Base-by-base conservation (phyloP, 2,888 invertebrate genomes). In the Schizotus pectinicornis region DNA sequence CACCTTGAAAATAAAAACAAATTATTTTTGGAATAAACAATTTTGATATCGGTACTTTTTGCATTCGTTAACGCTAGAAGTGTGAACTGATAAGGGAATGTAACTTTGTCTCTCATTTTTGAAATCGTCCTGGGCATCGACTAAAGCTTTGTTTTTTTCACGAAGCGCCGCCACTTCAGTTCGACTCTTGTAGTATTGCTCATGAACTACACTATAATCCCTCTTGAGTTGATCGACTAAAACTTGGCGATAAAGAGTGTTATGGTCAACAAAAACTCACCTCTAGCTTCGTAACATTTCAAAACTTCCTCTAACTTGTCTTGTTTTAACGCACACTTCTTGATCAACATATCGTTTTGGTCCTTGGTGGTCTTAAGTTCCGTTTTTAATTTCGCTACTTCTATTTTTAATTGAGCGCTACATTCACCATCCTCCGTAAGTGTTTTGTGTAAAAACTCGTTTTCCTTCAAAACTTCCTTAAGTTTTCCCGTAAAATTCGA, bases 241-340 rank as follows among this genome's bases (percentile, higher is more conserved):
- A 74, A 80, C 9, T 30, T 46, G n/a, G n/a, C 5, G 6, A 33
- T 56, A 48, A 55, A 47, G 30, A 45, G 30, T n/a, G 57, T 9
- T 32, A 41, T 43, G 30, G 41, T 11, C 14, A 42, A 35, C 7
- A 34, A 57, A 32, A 9, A 79, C 80, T 82, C 78, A 82, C 88
- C 85, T 79, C 90, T 90, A 70, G 86, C 86, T 69, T 91, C 90
- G 75, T 91, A 92, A 63, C 86, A 80, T 42, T 87, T 86, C 72
- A 90, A 86, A 9, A 91, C 85, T 69, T 91, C 90, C 51, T 89
- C 86, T 51, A 90, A 77, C 69, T 91, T 91, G 47, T 86, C 85
- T 74, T 90, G 90, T 11, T 89, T 88, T 49, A 88, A 77, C 55
- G 87, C 86, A 0, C 87, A 85, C 67, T 91, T 86, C 64, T 88